Base-by-base conservation (phyloP, 2,113 vertebrate species). In the Lasiurus borealis region DNA sequence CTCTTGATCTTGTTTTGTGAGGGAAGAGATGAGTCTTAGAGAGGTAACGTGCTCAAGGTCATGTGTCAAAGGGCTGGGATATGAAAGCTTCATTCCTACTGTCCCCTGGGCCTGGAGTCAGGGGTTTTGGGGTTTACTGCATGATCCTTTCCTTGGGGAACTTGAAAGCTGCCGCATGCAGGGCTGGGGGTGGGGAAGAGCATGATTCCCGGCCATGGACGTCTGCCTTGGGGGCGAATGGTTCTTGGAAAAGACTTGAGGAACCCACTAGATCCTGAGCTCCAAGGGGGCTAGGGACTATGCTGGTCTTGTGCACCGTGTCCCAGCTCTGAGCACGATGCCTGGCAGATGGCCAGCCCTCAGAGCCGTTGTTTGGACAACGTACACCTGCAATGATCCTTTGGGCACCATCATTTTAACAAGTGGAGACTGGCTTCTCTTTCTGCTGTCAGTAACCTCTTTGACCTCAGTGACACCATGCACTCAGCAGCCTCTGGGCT, bases 201-300 rank as follows among this genome's bases (percentile, higher is more conserved):
- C 83, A 66, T 21, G 46, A 44, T 9, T 81, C 34, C 31, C 52
- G 69, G 69, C 31, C 7, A 0, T 48, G 48, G 71, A 57, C 29
- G 12, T 59, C 50, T 82, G 54, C 10, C 31, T 13, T 93, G 27
- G 44, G 29, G 25, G 11, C 2, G 1, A 14, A 6, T 31, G 25
- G 57, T 50, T 91, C 75, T 68, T 54, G 19, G 76, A 89, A 77
- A 84, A 93, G 46, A 66, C 57, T 81, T 13, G 36, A 76, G n/a
- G 27, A 50, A 6, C 13, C 44, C 27, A 27, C 13, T 62, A 29
- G 73, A 62, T 25, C 6, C 3, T 31, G 64, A 92, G 14, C 50
- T 8, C 57, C 23, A n/a, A 12, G 44, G 71, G 27, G 48, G 15
- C 10, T 21, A 18, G 64, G 50, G 40, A 21, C 48, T 1, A 8